Percentiles rank a stretch among this genome's conserved stretches.
Conservation (phyloP, 2,113 vertebrate species). For the Atractosteus spatula region DNA sequence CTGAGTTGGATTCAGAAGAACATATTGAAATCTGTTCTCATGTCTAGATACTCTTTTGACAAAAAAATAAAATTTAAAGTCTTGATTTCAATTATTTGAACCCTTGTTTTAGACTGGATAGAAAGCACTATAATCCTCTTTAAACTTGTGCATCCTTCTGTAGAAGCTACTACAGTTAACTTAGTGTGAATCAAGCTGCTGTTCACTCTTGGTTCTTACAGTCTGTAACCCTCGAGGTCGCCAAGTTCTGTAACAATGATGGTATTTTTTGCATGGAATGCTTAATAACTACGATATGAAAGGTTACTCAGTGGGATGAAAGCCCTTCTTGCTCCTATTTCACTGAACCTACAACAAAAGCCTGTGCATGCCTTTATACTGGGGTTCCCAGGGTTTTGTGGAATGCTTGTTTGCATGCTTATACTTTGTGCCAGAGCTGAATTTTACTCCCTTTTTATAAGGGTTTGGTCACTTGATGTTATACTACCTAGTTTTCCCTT, state of each 20-base stretch:
- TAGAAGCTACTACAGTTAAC: neutral
- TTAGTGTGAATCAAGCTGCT: conserved; percentile 32
- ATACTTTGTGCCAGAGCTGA: conserved; percentile 46
- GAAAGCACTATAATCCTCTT: too few species aligned
- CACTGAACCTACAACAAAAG: conserved; percentile 34
- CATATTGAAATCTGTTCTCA: too few species aligned
- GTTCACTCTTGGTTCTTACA: conserved; percentile 64
- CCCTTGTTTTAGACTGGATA: too few species aligned
- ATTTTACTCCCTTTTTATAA: conserved; percentile 34
- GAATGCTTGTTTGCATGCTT: conserved; percentile 24
- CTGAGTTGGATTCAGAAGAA: too few species aligned
- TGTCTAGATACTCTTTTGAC: too few species aligned
- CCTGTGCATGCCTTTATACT: conserved; percentile 55
- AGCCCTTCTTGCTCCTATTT: conserved; percentile 37
- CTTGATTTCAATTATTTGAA: neutral
- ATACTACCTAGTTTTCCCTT: too few species aligned
- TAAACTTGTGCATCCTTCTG: too few species aligned
- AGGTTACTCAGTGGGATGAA: conserved; percentile 23
- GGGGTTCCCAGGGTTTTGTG: conserved; percentile 1
- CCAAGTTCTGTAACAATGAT: conserved; percentile 56
- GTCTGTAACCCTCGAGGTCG: conserved; percentile 59
- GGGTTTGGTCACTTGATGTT: neutral
- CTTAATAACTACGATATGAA: conserved; percentile 62
- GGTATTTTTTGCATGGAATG: conserved; percentile 76
- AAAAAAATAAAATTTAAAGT: too few species aligned